These are phyloP conservation scores for Tuberolachnus salignus DNA, from an alignment of 2,888 invertebrate genomes.

Conservation along the genomic window DNA sequence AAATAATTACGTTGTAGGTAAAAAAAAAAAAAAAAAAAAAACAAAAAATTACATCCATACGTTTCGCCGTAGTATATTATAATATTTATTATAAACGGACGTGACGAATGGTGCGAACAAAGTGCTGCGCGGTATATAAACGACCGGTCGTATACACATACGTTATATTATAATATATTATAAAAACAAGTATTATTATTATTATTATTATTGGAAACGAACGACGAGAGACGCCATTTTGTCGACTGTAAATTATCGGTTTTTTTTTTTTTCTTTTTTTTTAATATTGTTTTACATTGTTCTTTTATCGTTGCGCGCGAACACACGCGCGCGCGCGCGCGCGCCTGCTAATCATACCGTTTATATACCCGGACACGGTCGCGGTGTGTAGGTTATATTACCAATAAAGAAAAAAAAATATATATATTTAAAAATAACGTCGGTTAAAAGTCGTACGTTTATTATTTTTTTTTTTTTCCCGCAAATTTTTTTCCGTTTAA, in stretches of 20 bases:
- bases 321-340: neutral
- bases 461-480: too few species aligned
- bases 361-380: conserved; percentile 13
- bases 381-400: neutral
- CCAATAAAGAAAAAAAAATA: too few species aligned
- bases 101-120: conserved; percentile 35
- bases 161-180: too few species aligned
- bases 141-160: too few species aligned
- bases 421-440: too few species aligned
- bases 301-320: neutral
- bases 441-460: too few species aligned
- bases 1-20: too few species aligned
- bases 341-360: neutral
- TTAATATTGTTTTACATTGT: conserved; percentile 19
- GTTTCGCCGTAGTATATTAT: neutral
- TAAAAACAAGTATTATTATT: too few species aligned
- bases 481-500: neutral
- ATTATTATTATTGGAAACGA: neutral
- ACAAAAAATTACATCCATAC: too few species aligned
- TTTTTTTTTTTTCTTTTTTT: neutral
- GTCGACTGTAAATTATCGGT: conserved; percentile 8
- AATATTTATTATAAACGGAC: conserved; percentile 24
- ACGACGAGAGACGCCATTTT: conserved; percentile 28
- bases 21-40: too few species aligned
- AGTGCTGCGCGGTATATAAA: conserved; percentile 17